phyloP scores from a whole-genome alignment of 2,113 vertebrate species.

The Neotragus pygmaeus region DNA sequence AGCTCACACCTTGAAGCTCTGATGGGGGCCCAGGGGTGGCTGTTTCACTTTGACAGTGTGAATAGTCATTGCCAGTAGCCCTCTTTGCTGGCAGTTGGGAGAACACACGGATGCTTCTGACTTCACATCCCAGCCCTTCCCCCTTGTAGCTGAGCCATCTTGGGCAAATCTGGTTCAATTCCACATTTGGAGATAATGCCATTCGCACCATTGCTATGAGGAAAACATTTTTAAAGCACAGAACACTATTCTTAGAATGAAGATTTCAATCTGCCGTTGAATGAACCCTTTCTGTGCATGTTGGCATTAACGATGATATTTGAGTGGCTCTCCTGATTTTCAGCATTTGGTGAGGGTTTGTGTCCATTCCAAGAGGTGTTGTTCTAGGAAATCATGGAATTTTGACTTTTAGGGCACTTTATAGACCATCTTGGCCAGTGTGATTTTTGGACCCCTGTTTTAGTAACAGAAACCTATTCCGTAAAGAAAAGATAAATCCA shows the following conservation, averaged over 20 bases:
- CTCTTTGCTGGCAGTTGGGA: rapidly evolving
- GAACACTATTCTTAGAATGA: not conserved
- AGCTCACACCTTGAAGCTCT: not conserved
- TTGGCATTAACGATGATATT: rapidly evolving
- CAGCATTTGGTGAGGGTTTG: not conserved
- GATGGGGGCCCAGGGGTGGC: rapidly evolving
- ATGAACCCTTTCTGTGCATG: not conserved
- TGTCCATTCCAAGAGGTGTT: not conserved
- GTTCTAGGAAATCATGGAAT: not conserved
- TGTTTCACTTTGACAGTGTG: not conserved
- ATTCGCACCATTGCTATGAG: not conserved
- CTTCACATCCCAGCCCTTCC: too few species aligned
- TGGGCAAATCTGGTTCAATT: not conserved
- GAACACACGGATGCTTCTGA: rapidly evolving
- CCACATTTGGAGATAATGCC: not conserved
- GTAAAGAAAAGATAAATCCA: not conserved
- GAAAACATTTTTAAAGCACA: not conserved
- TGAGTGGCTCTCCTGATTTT: not conserved
- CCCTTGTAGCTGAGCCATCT: not conserved
- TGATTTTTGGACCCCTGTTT: not conserved
- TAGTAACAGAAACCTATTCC: not conserved
- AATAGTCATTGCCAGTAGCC: rapidly evolving
- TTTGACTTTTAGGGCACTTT: not conserved
- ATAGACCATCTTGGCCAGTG: not conserved
- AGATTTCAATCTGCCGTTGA: not conserved